phyloP scores from a whole-genome alignment of 2,113 vertebrate genomes.

The Struthidea cinerea region DNA sequence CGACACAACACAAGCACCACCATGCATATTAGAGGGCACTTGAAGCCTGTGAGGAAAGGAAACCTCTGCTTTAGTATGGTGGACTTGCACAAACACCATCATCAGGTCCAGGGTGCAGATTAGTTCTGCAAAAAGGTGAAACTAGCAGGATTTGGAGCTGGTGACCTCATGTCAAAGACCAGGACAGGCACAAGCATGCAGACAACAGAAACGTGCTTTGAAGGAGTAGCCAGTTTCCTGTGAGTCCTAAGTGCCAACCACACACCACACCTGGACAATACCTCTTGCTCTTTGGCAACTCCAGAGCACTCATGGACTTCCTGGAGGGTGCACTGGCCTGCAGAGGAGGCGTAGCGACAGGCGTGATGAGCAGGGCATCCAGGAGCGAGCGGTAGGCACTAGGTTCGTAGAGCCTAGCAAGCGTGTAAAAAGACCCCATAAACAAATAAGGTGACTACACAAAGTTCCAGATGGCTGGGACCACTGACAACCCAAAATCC shows the following conservation, averaged over 20 bases:
- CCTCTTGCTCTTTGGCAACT: slow-evolving; percentile 61
- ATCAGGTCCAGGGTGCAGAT: neutral
- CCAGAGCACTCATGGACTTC: slow-evolving; percentile 58
- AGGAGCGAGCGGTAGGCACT: slow-evolving; percentile 62
- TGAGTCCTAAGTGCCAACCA: neutral
- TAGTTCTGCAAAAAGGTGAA: neutral
- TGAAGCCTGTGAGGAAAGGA: neutral
- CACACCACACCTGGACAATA: neutral
- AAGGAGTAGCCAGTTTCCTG: neutral
- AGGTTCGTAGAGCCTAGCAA: slow-evolving; percentile 61
- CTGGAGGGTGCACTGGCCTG: slow-evolving; percentile 51
- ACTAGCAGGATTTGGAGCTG: neutral
- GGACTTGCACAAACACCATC: neutral
- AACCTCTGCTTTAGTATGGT: neutral
- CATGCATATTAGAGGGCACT: neutral
- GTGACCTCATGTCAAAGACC: neutral
- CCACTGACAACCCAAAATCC: neutral
- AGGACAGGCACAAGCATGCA: neutral
- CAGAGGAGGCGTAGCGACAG: slow-evolving; percentile 61
- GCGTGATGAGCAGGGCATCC: slow-evolving; percentile 77
- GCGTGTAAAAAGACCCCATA: slow-evolving; percentile 18
- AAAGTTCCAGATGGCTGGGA: neutral
- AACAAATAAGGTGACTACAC: neutral
- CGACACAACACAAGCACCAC: neutral
- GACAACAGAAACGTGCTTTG: neutral